These are phyloP conservation scores for Physocephala rufipes DNA, from an alignment of 2,888 invertebrate species.

Conservation along the genomic window DNA sequence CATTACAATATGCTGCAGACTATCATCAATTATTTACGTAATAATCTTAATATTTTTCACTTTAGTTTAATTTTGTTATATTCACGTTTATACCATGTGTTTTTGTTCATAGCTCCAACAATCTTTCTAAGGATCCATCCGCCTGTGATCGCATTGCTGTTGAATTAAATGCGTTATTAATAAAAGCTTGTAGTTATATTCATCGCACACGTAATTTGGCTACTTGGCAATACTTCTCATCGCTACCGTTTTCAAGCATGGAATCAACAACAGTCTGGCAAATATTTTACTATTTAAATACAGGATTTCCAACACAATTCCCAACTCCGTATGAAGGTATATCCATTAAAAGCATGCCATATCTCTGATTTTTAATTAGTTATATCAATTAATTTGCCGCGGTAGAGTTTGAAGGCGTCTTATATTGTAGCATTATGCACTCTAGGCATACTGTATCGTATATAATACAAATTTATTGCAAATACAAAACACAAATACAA, in stretches of 20 bases:
- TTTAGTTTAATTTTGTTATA: too few relatives aligned
- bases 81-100: too few relatives aligned
- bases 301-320: conserved; percentile 67
- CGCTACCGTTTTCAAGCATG: conserved; percentile 74
- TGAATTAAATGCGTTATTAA: conserved; percentile 79
- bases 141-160: conserved; percentile 71
- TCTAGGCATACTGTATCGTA: too few relatives aligned
- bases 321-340: conserved; percentile 46
- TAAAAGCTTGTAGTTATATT: conserved; percentile 75
- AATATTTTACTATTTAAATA: conserved; percentile 72
- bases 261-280: conserved; percentile 72
- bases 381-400: too few relatives aligned
- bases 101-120: conserved; percentile 53
- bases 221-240: conserved; percentile 84
- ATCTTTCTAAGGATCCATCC: conserved; percentile 64
- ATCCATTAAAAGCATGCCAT: too few relatives aligned
- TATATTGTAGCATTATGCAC: too few relatives aligned
- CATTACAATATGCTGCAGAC: conserved; percentile 78
- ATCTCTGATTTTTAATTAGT: too few relatives aligned
- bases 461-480: too few relatives aligned
- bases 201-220: conserved; percentile 77
- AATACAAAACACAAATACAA: too few relatives aligned
- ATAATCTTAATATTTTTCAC: conserved; percentile 33
- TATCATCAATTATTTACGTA: conserved; percentile 66
- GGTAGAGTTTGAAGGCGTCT: too few relatives aligned